These are phyloP conservation scores for Propithecus perrieri DNA, from an alignment of 2,797 vertebrate species.

Conservation along the genomic window DNA sequence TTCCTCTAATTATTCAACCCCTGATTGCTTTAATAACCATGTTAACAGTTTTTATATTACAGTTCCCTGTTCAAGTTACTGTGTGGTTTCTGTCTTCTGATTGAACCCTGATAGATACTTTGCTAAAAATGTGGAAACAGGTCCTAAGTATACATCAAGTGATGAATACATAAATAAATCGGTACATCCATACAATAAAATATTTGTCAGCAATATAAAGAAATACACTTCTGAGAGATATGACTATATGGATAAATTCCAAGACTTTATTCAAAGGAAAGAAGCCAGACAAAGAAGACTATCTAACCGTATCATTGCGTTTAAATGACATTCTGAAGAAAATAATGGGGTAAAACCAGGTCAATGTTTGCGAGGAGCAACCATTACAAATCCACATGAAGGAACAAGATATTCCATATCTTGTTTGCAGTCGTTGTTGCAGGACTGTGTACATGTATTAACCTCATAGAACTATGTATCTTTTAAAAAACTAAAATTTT, in stretches of 20 bases:
- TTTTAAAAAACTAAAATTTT: not conserved
- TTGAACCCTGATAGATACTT: not conserved
- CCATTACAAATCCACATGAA: not conserved
- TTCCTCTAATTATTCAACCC: not conserved
- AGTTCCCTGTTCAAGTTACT: not conserved
- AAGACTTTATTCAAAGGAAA: not conserved
- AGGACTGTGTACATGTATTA: not conserved
- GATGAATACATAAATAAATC: not conserved
- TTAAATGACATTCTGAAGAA: not conserved
- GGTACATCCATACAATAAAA: not conserved
- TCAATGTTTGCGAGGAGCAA: not conserved
- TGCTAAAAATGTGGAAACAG: not conserved
- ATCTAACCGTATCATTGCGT: not conserved
- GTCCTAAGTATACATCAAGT: not conserved
- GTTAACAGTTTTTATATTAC: not conserved
- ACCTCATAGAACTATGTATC: not conserved
- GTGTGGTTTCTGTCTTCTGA: not conserved
- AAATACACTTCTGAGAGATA: not conserved
- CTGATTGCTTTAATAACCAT: not conserved
- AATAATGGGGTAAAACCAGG: not conserved
- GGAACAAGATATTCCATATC: not conserved
- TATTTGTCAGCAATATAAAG: not conserved
- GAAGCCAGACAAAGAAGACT: not conserved
- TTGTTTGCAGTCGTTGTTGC: not conserved
- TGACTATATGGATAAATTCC: not conserved